Evolutionary conservation across 2,888 invertebrate genomes (phyloP).

Genomic region (Pachymerium ferrugineum): DNA sequence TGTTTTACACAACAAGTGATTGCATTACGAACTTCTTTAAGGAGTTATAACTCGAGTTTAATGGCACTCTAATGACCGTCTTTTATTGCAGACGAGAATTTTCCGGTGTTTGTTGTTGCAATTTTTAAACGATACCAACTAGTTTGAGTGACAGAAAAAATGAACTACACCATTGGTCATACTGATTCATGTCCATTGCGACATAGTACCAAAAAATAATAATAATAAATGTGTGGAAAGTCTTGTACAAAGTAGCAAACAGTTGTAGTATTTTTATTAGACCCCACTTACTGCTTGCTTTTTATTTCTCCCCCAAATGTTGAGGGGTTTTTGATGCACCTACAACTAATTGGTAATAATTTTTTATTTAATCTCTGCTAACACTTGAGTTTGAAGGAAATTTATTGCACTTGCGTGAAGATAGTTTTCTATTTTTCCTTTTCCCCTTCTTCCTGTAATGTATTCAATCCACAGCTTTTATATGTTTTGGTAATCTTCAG

Average conservation of each 20-base stretch:
- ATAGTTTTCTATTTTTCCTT: not conserved
- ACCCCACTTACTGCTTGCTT: too few relatives aligned
- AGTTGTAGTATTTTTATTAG: too few relatives aligned
- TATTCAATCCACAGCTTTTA: slow-evolving; percentile 24
- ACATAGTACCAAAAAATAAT: not conserved
- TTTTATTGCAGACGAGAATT: slow-evolving; percentile 27
- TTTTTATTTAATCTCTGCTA: not conserved
- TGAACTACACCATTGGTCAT: not conserved
- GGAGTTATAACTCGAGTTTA: slow-evolving; percentile 23
- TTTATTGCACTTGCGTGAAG: not conserved
- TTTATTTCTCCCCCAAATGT: too few relatives aligned
- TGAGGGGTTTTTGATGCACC: too few relatives aligned
- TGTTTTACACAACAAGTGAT: slow-evolving; percentile 22
- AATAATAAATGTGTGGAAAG: not conserved
- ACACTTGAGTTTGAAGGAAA: not conserved
- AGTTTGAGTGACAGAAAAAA: slow-evolving; percentile 14
- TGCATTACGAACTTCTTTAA: slow-evolving; percentile 26
- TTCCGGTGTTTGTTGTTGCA: slow-evolving; percentile 22
- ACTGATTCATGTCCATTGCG: not conserved
- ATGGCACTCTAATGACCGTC: slow-evolving; percentile 23
- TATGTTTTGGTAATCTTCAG: slow-evolving; percentile 27
- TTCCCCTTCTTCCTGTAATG: not conserved
- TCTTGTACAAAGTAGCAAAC: too few relatives aligned
- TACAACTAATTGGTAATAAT: not conserved
- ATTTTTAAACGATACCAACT: slow-evolving; percentile 22